Evolutionary conservation across 2,113 vertebrate genomes (phyloP), one percentile per base, ranked within the genome.

Genomic region (Rhinolophus sinicus): DNA sequence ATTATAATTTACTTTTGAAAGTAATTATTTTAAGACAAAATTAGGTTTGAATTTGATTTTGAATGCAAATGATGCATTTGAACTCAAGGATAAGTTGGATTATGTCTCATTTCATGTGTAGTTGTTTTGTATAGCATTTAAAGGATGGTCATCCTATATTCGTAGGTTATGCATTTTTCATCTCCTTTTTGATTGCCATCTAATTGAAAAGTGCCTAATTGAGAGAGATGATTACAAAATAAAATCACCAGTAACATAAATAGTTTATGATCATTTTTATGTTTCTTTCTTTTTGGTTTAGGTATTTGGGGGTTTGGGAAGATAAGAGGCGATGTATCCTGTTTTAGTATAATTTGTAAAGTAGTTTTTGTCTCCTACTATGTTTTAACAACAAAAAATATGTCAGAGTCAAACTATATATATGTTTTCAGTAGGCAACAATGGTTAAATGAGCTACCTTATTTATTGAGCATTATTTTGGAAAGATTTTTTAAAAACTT

Each of bases 161-260:
- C 2, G 4, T 28, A 2, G 19, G 21, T 92, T 77, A 77, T 85
- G 18, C 28, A 89, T 77, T 77, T 93, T 54, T 67, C 6, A n/a
- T 69, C 47, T 87, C 14, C 26, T 87, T 94, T 94, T 56, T 86
- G 28, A 77, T 82, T 94, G 19, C 28, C 28, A 69, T 84, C 28
- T 83, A 70, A 88, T 58, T 84, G 12, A 78, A 84, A 95, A 95
- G 19, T 80, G 14, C 47, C 54, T 90, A 56, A 92, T 40, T 64
- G 60, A 97, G 35, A 93, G 33, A 95, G n/a, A 77, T 77, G 18
- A 75, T 76, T 96, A 90, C 6, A 94, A 70, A 97, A 60, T 96
- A 73, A 95, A 97, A 60, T 81, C 44, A 62, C 21, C 28, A 69
- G 47, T 93, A 60, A 30, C 56, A 83, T 70, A 86, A 90, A 75